Conservation (phyloP, 1,140 invertebrate species). For the Ips typographus region DNA sequence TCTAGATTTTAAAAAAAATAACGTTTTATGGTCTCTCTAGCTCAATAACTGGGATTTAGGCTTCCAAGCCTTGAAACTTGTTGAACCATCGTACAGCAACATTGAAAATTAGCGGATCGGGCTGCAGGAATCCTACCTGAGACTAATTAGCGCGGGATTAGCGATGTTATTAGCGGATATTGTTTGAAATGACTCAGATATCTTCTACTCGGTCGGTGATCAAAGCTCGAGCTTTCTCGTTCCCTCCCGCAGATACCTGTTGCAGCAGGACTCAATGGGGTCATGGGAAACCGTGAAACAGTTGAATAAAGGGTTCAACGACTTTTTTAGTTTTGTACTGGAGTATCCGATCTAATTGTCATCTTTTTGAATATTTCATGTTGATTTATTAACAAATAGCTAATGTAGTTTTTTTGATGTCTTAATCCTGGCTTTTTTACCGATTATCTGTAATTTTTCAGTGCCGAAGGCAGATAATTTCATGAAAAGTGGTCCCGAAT, state of each 20-base stretch:
- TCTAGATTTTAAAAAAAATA: too few species aligned
- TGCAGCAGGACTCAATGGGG: constrained; percentile 4
- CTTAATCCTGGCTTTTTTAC: too few species aligned
- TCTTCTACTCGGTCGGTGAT: constrained; percentile 5
- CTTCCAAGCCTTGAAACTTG: background rate
- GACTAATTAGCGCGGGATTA: constrained; percentile 30
- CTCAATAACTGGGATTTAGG: too few species aligned
- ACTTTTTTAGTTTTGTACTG: too few species aligned
- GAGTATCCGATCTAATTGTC: too few species aligned
- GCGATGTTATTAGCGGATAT: constrained; percentile 35
- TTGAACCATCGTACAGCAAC: constrained; percentile 6
- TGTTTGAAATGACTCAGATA: constrained; percentile 35
- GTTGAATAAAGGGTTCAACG: too few species aligned
- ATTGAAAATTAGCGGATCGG: constrained; percentile 30
- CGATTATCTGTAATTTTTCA: too few species aligned
- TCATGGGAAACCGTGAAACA: background rate
- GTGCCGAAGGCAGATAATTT: constrained; percentile 8
- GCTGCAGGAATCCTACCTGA: constrained; percentile 32
- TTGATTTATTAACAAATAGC: too few species aligned
- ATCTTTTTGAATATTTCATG: too few species aligned
- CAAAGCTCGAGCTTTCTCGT: constrained; percentile 16
- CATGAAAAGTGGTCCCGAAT: constrained; percentile 26
- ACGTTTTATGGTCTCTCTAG: too few species aligned
- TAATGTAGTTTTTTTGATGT: too few species aligned
- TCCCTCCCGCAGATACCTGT: constrained; percentile 5